Evolutionary conservation across 2,797 vertebrate species (phyloP).

Genomic region (Trachops cirrhosus): DNA sequence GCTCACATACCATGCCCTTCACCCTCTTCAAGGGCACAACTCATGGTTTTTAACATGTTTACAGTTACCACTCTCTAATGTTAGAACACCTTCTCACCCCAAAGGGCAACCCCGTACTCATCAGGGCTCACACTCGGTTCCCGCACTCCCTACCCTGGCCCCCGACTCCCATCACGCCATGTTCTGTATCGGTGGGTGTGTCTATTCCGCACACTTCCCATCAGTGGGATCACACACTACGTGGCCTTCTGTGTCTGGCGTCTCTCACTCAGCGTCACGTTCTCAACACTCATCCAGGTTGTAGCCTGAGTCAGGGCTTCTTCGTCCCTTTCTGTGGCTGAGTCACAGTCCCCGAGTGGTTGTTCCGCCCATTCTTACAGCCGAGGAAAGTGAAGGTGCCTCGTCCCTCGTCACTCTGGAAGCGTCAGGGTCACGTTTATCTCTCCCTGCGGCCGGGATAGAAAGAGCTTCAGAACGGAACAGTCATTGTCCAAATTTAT

Average conservation of each 20-base stretch:
- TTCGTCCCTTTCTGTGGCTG: neutral
- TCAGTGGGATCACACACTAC: rapidly evolving
- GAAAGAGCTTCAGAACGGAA: neutral
- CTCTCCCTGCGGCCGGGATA: neutral
- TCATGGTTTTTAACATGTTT: neutral
- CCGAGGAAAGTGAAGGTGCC: neutral
- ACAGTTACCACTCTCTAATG: neutral
- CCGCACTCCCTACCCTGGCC: neutral
- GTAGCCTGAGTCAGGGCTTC: rapidly evolving
- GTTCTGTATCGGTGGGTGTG: neutral
- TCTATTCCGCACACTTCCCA: neutral
- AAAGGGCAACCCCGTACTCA: neutral
- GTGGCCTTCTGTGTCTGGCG: neutral
- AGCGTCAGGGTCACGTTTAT: neutral
- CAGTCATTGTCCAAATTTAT: neutral
- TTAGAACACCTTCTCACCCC: neutral
- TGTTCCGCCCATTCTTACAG: neutral
- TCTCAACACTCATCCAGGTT: neutral
- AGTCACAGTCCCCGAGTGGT: neutral
- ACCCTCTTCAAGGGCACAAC: neutral
- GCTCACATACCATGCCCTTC: neutral
- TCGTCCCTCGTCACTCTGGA: neutral
- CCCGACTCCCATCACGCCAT: neutral
- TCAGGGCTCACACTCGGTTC: neutral
- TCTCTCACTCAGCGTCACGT: neutral